A percentile compares a stretch with the other conserved stretches of the same genome.
Conservation (phyloP, 2,113 vertebrate genomes). For the Psettodes erumei region DNA sequence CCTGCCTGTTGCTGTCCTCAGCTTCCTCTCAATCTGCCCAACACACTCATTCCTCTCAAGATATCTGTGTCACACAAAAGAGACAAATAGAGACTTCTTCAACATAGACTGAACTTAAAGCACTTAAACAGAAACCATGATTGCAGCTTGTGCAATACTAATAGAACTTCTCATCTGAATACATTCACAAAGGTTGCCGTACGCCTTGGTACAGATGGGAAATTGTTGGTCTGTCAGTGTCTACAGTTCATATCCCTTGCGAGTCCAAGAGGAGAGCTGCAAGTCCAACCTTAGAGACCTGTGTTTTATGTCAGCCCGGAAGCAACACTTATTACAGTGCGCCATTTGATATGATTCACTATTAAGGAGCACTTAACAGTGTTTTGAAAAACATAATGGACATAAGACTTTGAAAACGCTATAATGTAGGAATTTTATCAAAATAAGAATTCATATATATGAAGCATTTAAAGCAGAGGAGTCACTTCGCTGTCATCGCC, state of each 20-base stretch:
- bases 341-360: slow-evolving; percentile 76
- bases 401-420: slow-evolving; percentile 77
- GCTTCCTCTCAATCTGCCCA: slow-evolving; percentile 23
- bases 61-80: slow-evolving; percentile 67
- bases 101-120: slow-evolving; percentile 72
- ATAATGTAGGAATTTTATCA: slow-evolving; percentile 79
- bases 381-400: slow-evolving; percentile 72
- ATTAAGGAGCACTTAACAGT: slow-evolving; percentile 83
- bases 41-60: slow-evolving; percentile 32
- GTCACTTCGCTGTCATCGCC: slow-evolving; percentile 57
- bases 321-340: slow-evolving; percentile 62
- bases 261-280: slow-evolving; percentile 52
- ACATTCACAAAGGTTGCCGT: slow-evolving; percentile 79
- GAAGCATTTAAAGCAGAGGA: slow-evolving; percentile 77
- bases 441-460: slow-evolving; percentile 75
- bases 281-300: slow-evolving; percentile 50
- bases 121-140: slow-evolving; percentile 64
- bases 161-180: slow-evolving; percentile 76
- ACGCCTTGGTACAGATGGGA: slow-evolving; percentile 59
- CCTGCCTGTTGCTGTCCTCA: slow-evolving; percentile 45
- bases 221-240: slow-evolving; percentile 39
- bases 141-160: slow-evolving; percentile 72
- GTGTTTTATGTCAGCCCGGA: slow-evolving; percentile 48
- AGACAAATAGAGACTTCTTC: slow-evolving; percentile 62
- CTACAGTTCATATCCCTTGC: slow-evolving; percentile 67